phyloP scores from a whole-genome alignment of 2,113 vertebrate species.

The Gopherus evgoodei region DNA sequence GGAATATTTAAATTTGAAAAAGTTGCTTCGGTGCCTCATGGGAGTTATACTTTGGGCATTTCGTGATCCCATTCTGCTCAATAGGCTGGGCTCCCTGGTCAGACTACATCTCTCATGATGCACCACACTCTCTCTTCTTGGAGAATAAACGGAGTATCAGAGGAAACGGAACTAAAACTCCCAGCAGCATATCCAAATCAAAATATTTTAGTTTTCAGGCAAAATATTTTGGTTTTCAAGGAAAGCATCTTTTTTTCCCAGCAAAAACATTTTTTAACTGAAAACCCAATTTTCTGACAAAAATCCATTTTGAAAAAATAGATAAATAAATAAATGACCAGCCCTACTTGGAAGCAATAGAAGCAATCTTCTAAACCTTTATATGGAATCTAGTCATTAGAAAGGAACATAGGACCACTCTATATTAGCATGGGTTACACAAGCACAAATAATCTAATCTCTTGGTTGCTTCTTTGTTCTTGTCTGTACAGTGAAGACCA shows the following conservation, averaged over 20 bases:
- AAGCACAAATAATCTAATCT: neutral
- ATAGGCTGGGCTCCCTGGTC: neutral
- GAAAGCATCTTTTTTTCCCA: neutral
- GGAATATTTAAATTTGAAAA: too few relatives aligned
- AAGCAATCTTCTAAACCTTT: neutral
- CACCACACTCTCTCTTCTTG: neutral
- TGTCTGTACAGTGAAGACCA: neutral
- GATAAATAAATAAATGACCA: too few relatives aligned
- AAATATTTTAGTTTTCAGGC: neutral
- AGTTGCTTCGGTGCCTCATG: neutral
- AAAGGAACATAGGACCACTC: neutral
- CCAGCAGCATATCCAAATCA: neutral
- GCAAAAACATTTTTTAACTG: too few relatives aligned
- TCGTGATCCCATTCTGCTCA: neutral
- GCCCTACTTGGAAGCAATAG: neutral
- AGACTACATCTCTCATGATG: neutral
- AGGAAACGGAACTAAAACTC: neutral
- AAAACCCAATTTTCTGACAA: neutral
- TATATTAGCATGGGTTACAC: neutral
- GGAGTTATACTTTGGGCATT: neutral
- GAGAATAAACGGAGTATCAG: neutral
- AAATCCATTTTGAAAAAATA: neutral
- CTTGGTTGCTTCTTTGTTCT: neutral
- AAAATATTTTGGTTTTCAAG: neutral
- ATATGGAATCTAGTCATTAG: neutral